phyloP scores from a whole-genome alignment of 2,797 vertebrate species.

The Falco peregrinus region DNA sequence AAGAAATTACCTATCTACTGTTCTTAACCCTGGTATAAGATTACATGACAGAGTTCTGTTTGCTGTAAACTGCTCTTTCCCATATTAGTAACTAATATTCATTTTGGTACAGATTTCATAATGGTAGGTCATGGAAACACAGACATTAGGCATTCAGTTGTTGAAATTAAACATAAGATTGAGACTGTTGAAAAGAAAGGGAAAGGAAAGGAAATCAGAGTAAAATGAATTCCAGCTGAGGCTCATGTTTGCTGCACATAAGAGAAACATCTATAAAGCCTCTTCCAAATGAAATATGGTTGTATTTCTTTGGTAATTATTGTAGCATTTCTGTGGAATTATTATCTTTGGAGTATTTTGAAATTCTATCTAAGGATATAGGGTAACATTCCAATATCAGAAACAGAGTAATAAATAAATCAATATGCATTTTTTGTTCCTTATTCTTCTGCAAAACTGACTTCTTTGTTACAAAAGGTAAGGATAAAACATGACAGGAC shows the following conservation, averaged over 20 bases:
- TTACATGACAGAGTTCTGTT: neutral
- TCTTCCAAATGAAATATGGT: neutral
- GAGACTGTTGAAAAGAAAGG: neutral
- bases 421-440: accelerated
- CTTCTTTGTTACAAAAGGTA: neutral
- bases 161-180: neutral
- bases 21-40: neutral
- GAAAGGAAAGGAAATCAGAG: neutral
- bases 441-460: neutral
- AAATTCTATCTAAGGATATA: neutral
- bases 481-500: neutral
- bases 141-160: neutral
- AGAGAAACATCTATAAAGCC: neutral
- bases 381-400: neutral
- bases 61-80: neutral
- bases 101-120: neutral
- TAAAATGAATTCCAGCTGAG: neutral
- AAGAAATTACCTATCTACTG: neutral
- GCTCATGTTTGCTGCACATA: neutral
- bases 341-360: neutral
- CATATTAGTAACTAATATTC: neutral
- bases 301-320: neutral
- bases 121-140: neutral
- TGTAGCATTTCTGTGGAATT: neutral
- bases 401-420: neutral